phyloP scores from a whole-genome alignment of 2,797 vertebrate genomes.

The Sphaeramia orbicularis region DNA sequence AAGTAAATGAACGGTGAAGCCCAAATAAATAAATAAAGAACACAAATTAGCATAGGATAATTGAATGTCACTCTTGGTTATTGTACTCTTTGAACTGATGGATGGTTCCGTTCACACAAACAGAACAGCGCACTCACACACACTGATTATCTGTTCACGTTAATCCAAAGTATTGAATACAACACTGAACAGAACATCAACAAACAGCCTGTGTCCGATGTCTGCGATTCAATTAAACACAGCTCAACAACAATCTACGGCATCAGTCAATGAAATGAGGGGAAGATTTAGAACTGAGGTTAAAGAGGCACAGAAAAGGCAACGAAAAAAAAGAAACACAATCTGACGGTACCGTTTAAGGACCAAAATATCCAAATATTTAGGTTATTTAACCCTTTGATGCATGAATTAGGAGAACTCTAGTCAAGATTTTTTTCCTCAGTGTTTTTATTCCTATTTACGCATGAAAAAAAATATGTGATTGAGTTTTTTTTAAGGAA shows the following conservation, averaged over 20 bases:
- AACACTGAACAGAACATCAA: constrained; percentile 38
- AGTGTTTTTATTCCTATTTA: too few species aligned
- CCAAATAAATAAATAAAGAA: constrained; percentile 78
- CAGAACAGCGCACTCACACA: constrained; percentile 21
- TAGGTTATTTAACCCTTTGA: too few species aligned
- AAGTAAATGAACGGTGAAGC: constrained; percentile 78
- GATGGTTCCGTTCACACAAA: constrained; percentile 60
- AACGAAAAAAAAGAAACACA: too few species aligned
- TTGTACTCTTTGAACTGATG: constrained; percentile 80
- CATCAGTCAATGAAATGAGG: constrained; percentile 26
- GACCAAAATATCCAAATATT: too few species aligned
- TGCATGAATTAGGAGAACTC: too few species aligned
- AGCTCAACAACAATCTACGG: constrained; percentile 22
- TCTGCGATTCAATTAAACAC: constrained; percentile 34
- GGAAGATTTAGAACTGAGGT: constrained; percentile 35
- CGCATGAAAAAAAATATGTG: too few species aligned
- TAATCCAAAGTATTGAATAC: constrained; percentile 57
- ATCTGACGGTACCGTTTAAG: too few species aligned
- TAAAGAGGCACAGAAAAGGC: too few species aligned
- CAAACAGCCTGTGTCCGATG: constrained; percentile 29
- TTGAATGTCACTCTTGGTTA: constrained; percentile 84
- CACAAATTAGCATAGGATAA: constrained; percentile 83
- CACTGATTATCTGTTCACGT: constrained; percentile 49
- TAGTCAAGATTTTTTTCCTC: too few species aligned
- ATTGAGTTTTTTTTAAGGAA: too few species aligned